Evolutionary conservation across 2,113 vertebrate species (phyloP), one percentile per base, ranked within the genome.

Genomic region (Lasiurus cinereus): DNA sequence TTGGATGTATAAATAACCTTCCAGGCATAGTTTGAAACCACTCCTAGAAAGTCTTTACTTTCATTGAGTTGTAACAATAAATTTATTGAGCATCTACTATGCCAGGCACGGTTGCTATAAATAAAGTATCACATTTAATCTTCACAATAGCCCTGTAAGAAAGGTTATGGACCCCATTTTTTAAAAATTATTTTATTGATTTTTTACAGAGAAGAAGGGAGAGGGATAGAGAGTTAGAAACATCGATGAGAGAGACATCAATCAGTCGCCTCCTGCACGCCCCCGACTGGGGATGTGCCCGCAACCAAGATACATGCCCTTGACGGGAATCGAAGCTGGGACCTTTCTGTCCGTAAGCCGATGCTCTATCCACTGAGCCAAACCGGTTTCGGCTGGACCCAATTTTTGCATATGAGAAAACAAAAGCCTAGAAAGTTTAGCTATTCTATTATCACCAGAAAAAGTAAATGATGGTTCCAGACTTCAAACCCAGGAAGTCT

Each of bases 51-150:
- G 18, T 67, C 50, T 89, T 76, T 73, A 46, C 9, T 94, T 92
- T 64, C 64, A 36, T 1, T 83, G 22, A 1, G 83, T 52, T 84
- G 7, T 88, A 84, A 82, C 5, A 79, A 92, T 21, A 67, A 52
- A 80, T 50, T 31, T 83, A 64, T 52, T 82, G 54, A 77, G 36
- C 31, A 80, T 46, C 22, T 87, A 79, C 43, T 76, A 24, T 33
- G 50, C 10, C 29, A 78, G 31, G 11, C 16, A 83, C 27, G 39
- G 29, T 79, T 86, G 36, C 29, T 80, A 70, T 56, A 90, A 5
- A 39, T 83, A 77, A 89, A 89, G 80, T 88, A 88, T 64, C 83
- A 91, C 12, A 69, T 78, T 90, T 78, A 85, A 82, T 90, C 82
- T 93, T 88, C 62, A 84, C 73, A 94, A 91, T 8, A 93, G 16